A percentile compares a stretch with the other conserved stretches of the same genome.
These are phyloP conservation scores for Clarias platycephalus DNA, from an alignment of 2,797 vertebrate genomes.

Conservation along the genomic window DNA sequence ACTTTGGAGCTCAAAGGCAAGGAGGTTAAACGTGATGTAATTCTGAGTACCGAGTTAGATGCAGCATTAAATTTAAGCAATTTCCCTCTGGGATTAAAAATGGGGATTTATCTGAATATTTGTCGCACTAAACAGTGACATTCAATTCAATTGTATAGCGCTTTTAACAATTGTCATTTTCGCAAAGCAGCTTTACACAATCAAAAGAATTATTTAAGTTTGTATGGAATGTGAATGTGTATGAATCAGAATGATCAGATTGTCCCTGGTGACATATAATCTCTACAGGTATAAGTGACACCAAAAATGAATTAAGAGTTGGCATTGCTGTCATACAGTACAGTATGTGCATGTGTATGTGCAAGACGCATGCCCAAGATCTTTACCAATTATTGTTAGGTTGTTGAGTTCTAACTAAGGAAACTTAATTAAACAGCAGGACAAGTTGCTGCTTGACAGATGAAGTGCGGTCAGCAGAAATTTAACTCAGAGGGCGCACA, in stretches of 20 bases:
- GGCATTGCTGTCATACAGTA: background rate
- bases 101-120: no score
- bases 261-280: no score
- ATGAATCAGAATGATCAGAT: no score
- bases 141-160: no score
- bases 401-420: background rate
- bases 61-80: background rate
- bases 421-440: background rate
- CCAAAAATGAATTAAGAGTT: background rate
- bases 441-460: background rate
- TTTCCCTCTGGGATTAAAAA: no score
- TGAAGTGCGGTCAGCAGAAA: slow-evolving; percentile 12
- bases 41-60: background rate
- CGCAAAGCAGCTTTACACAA: no score
- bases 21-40: background rate
- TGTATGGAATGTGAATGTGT: no score
- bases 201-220: no score
- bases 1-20: background rate
- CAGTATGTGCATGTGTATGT: background rate
- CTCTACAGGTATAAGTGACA: background rate
- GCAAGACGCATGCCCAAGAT: background rate
- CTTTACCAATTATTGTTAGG: background rate
- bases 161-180: no score
- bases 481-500: background rate
- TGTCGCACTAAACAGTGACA: background rate